Percentiles rank a stretch among this genome's conserved stretches.
Conservation (phyloP, 2,888 invertebrate species). For the Leucophora obtusa region DNA sequence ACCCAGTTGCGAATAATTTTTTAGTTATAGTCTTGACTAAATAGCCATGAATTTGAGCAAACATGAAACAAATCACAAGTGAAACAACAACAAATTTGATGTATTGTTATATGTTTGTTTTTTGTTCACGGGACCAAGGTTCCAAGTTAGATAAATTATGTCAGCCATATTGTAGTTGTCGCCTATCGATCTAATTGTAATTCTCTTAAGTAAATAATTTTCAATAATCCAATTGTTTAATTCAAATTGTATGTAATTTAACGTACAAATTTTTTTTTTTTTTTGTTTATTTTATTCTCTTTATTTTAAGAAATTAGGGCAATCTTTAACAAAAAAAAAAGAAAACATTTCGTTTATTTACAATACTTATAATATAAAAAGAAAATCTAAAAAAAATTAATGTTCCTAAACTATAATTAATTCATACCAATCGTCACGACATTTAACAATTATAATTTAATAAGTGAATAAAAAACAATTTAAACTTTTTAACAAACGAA, state of each 20-base stretch:
- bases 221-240: neutral
- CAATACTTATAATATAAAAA: neutral
- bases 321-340: neutral
- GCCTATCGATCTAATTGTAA: no score
- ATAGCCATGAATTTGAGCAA: no score
- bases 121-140: no score
- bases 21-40: no score
- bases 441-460: conserved; percentile 35
- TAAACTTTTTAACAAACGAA: neutral
- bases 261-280: neutral
- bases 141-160: no score
- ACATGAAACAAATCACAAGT: no score
- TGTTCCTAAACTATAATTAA: neutral
- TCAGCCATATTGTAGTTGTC: no score
- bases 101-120: no score
- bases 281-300: neutral
- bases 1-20: no score
- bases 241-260: neutral
- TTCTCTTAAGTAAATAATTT: neutral
- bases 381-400: neutral
- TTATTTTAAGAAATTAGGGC: neutral
- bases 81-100: no score
- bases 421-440: conserved; percentile 29
- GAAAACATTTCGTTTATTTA: neutral
- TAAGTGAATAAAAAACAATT: conserved; percentile 19